Evolutionary conservation across 2,888 invertebrate species (phyloP).

Genomic region (Gerris lacustris): DNA sequence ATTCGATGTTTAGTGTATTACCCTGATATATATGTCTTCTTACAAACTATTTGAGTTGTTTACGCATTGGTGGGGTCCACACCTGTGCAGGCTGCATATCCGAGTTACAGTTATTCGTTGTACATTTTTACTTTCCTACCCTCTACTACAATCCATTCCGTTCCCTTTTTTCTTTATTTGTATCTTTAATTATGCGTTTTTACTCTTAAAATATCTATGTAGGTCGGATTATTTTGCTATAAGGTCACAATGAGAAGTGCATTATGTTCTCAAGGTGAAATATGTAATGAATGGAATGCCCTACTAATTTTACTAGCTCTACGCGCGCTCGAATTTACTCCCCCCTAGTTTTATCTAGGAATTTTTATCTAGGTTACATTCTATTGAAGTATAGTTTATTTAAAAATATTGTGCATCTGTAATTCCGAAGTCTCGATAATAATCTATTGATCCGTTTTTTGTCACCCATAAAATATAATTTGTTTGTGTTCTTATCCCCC

Average conservation of each 20-base stretch:
- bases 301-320: constrained; percentile 6
- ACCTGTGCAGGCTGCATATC: constrained; percentile 26
- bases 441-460: no score
- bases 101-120: neutral
- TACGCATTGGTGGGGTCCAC: constrained; percentile 19
- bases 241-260: constrained; percentile 17
- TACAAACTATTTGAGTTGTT: neutral
- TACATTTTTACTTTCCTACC: neutral
- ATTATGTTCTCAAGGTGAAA: constrained; percentile 24
- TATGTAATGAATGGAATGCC: constrained; percentile 13
- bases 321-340: constrained; percentile 3
- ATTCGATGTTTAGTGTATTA: neutral
- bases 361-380: no score
- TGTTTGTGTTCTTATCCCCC: no score
- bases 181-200: constrained; percentile 29
- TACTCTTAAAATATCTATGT: neutral
- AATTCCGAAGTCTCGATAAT: no score
- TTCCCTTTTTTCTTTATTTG: neutral
- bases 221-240: neutral
- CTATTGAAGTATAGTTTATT: no score
- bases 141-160: neutral
- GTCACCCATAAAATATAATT: no score
- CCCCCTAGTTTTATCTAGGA: neutral
- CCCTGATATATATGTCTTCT: no score
- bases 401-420: no score